Evolutionary conservation across 2,888 invertebrate species (phyloP), one percentile per base, ranked within the genome.

Genomic region (Pecten maximus): DNA sequence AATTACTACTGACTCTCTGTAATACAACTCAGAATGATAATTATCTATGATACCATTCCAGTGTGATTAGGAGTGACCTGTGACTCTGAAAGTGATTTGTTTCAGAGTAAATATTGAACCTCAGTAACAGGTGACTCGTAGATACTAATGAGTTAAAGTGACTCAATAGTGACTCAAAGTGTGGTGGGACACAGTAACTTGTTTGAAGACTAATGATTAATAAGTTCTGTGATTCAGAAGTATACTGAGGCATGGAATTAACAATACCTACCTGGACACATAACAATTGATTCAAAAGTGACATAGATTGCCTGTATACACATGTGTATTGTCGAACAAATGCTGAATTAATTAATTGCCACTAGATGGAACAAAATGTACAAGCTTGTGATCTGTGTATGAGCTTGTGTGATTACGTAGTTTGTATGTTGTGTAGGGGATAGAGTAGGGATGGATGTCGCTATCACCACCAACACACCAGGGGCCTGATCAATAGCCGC

Each of bases 271-370:
- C 54, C 23, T 23, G 19, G n/a, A 74, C 10, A 74, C 35, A 35
- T 60, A 60, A 60, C 60, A 35, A 74, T 74, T 74, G 74, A 74
- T 74, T 74, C 10, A 12, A 35, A 23, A 35, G 12, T 74, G 28
- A 74, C 74, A 74, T 35, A 35, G 74, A 35, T 28, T 74, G 23
- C 23, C 74, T 35, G 35, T 74, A 35, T 74, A 23, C 74, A 74
- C 74, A 74, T 74, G 74, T 74, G 74, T 74, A 74, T 74, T 74
- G 74, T 74, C 74, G 12, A 35, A 74, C 74, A 74, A 74, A 74
- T 35, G 74, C 12, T 28, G 74, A 74, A 74, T 74, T 74, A 74
- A 74, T 74, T 74, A 74, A 74, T 74, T 74, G 74, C 74, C 35
- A 74, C 35, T 74, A 35, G 74, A 74, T 28, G 74, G 74, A 74